These are phyloP conservation scores for Gnatocerus cornutus DNA, from an alignment of 2,888 invertebrate species.

Conservation along the genomic window DNA sequence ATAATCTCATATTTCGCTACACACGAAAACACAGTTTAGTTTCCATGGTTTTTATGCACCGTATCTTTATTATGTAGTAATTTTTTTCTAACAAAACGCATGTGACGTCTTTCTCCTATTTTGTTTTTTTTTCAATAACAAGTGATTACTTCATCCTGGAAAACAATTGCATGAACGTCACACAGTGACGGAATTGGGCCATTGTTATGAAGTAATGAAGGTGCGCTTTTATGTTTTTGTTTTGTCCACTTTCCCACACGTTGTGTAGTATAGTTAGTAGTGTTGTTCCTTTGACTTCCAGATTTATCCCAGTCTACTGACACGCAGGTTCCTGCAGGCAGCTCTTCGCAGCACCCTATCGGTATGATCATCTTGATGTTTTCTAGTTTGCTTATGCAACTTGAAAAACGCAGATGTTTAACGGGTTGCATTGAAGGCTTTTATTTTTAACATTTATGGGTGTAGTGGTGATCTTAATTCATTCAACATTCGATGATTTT, in stretches of 20 bases:
- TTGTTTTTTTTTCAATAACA: background rate
- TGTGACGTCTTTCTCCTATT: slow-evolving; percentile 2
- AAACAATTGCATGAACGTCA: slow-evolving; percentile 7
- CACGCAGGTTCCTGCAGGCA: slow-evolving; percentile 48
- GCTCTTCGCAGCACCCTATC: slow-evolving; percentile 54
- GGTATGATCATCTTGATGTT: slow-evolving; percentile 50
- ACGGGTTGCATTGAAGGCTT: slow-evolving; percentile 5
- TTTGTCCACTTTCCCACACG: background rate
- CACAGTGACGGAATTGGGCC: slow-evolving; percentile 7
- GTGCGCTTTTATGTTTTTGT: slow-evolving; percentile 15
- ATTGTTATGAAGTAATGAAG: slow-evolving; percentile 10
- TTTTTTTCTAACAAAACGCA: slow-evolving; percentile 8
- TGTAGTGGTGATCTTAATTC: slow-evolving; percentile 17
- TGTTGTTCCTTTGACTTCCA: slow-evolving; percentile 49
- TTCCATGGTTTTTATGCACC: slow-evolving; percentile 1
- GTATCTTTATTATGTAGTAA: background rate
- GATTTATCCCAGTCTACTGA: slow-evolving; percentile 52
- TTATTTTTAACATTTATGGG: slow-evolving; percentile 10
- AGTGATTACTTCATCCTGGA: slow-evolving; percentile 4
- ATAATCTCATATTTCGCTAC: slow-evolving; percentile 14
- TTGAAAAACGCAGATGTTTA: background rate
- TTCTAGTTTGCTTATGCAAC: slow-evolving; percentile 18
- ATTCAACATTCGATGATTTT: background rate
- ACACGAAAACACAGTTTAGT: slow-evolving; percentile 11
- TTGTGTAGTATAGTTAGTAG: slow-evolving; percentile 42